Base-by-base conservation (phyloP, 2,113 vertebrate species). In the Crocuta crocuta region DNA sequence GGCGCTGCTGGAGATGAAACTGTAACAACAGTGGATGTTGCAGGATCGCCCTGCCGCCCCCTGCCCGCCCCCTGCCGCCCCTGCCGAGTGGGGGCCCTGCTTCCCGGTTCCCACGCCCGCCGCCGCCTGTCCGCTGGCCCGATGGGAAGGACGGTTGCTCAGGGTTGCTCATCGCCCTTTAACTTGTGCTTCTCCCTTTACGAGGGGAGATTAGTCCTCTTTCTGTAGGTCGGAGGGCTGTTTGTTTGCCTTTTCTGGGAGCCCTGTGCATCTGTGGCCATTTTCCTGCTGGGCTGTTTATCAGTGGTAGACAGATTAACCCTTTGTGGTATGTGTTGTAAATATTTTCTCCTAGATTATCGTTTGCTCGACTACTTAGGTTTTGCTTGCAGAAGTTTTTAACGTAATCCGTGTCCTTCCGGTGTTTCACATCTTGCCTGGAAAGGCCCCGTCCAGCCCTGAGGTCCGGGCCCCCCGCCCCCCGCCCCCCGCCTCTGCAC, bases 41-140 rank as follows among this genome's bases (percentile, higher is more conserved):
- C 45, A 45, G 1, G n/a, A 28, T 35, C 28, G n/a, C 26, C 31
- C 55, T 4, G 7, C 3, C 4, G 0, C 28, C 7, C 4, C 0
- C 28, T 7, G 5, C 63, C 45, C 65, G n/a, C 23, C 28, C 26
- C 31, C 55, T 4, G 7, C 3, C 4, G 0, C 28, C 39, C 39
- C 39, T 39, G 0, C 23, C 10, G 0, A 1, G n/a, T 0, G 1
- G 55, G n/a, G 24, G 23, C 35, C 86, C 66, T 15, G 2, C 33
- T 17, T 6, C 53, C 17, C 10, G 0, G 65, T 4, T 61, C 58
- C 58, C n/a, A 4, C 12, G 0, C 68, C 93, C 45, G 3, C 50
- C 50, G 12, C 50, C 11, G 48, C 48, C 48, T 11, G 9, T 11
- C 9, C 9, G 48, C 48, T 55, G 5, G 0, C 19, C 35, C 19